Evolutionary conservation across 35 echinoderm and acorn worm species (phyloP), one percentile per base, ranked within the genome.

Genomic region (Heliocidaris erythrogramma): DNA sequence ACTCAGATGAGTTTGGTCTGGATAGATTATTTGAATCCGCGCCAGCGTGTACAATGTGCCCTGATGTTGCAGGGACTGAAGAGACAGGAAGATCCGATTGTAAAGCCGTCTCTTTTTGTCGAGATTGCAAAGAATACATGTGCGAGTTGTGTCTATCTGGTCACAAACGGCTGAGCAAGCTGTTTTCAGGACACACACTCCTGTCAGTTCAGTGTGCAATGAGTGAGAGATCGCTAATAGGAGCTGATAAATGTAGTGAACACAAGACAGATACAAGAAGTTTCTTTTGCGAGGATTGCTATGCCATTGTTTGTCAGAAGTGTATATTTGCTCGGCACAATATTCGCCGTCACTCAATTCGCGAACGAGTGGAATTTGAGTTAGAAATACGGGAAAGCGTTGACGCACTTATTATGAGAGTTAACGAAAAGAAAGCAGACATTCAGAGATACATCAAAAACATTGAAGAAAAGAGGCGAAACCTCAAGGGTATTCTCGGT

Each of bases 41-140:
- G 10, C 31, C 47, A 32, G 18, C 14, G 5, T 89, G 87, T 47
- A 47, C 87, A 3, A 89, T 89, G 87, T 89, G 87, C 32, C 47
- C 87, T 89, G 87, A 42, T 89, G 31, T 7, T 32, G 5, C 65
- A 78, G 65, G 21, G 17, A n/a, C 35, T 42, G 35, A 78, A 7
- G 65, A 21, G 21, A 7, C 65, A 21, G 18, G 65, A 78, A 21
- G 27, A 7, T 78, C 21, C 7, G 18, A 24, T 78, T n/a, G 12
- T 4, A 47, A 11, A 14, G 87, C 87, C 18, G 87, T 89, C 31
- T 89, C 87, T 13, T 89, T 35, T 48, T 89, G 87, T 9, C 4
- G 87, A 89, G 87, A 89, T 7, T 89, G 87, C 87, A 13, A 89
- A 47, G 87, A 89, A 89, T 89, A 89, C 24, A 89, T 89, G 87